phyloP scores from a whole-genome alignment of 1,140 invertebrate species.

The Mycetomoellerius zeteki region DNA sequence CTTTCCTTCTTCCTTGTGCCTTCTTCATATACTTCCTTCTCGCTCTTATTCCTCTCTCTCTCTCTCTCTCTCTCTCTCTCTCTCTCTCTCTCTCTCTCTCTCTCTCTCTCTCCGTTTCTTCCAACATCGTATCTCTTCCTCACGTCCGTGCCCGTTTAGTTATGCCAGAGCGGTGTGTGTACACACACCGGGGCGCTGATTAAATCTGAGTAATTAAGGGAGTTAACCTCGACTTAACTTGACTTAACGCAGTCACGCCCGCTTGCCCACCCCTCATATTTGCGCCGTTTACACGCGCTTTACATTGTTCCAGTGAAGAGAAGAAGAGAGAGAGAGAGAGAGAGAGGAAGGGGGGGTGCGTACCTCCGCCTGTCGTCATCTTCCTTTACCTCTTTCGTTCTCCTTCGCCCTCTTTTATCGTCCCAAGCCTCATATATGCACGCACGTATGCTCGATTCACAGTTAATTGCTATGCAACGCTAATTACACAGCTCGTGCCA shows the following conservation, averaged over 20 bases:
- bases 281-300: conserved; percentile 84
- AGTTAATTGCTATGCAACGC: conserved; percentile 76
- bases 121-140: conserved; percentile 55
- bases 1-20: not conserved
- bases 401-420: conserved; percentile 1
- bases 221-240: conserved; percentile 87
- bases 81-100: too few relatives aligned
- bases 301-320: conserved; percentile 75
- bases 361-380: conserved; percentile 26
- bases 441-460: conserved; percentile 53
- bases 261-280: conserved; percentile 86
- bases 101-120: conserved; percentile 37
- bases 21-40: not conserved
- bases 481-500: conserved; percentile 74
- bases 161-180: conserved; percentile 78
- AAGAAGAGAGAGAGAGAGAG: not conserved
- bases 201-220: conserved; percentile 87
- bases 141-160: conserved; percentile 75
- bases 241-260: conserved; percentile 87
- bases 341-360: not conserved
- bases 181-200: conserved; percentile 81
- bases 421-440: not conserved
- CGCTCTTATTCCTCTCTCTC: not conserved
- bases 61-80: not conserved
- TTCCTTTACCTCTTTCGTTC: conserved; percentile 9